These are phyloP conservation scores for Antheraea assamensis DNA, from an alignment of 2,888 invertebrate genomes.

Conservation along the genomic window DNA sequence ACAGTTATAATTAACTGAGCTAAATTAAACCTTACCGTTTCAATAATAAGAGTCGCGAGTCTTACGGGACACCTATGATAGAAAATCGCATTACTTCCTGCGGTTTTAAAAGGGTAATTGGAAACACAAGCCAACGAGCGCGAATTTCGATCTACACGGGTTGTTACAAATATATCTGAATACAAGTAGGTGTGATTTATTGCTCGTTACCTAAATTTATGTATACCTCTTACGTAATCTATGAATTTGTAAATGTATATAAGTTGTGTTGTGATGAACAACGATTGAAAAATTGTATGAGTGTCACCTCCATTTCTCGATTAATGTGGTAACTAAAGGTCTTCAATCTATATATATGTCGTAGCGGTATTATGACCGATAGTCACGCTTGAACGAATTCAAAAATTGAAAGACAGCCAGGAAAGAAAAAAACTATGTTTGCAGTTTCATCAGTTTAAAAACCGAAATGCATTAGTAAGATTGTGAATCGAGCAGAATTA, in stretches of 20 bases:
- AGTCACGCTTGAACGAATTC: not conserved
- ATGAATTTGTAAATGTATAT: not conserved
- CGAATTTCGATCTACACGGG: not conserved
- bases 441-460: not conserved
- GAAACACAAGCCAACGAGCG: constrained; percentile 46
- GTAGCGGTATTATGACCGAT: not conserved
- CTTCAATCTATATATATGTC: not conserved
- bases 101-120: constrained; percentile 58
- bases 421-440: not conserved
- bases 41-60: constrained; percentile 34
- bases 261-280: not conserved
- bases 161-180: not conserved
- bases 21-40: constrained; percentile 44
- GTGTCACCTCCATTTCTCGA: not conserved
- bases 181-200: not conserved
- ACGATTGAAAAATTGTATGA: not conserved
- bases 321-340: not conserved
- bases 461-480: not conserved
- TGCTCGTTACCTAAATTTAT: not conserved
- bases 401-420: not conserved
- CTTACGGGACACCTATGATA: constrained; percentile 57
- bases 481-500: not conserved
- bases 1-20: constrained; percentile 51
- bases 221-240: not conserved
- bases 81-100: constrained; percentile 70